Base-by-base conservation (phyloP, 1,140 invertebrate species). In the Drosophila ironensis region DNA sequence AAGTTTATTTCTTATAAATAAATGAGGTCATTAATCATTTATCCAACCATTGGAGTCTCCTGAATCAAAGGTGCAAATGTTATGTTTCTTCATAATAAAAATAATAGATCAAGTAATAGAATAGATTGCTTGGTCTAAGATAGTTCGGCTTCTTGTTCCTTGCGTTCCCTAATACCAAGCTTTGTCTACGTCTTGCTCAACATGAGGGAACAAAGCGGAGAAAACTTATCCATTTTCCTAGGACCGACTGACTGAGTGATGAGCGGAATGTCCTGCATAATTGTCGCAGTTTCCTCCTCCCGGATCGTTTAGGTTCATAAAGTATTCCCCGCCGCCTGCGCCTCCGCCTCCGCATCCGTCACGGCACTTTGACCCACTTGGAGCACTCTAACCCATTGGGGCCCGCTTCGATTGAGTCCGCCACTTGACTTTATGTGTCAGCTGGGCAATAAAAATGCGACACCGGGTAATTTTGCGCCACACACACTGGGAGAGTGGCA, bases 401-500 rank as follows among this genome's bases (percentile, higher is more conserved):
- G 35, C 20, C 27, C 57, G 19, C 30, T 41, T 48, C 52, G 33
- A 57, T 48, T 56, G 61, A 42, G 51, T 44, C 33, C 38, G 11
- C 24, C 54, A 45, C 67, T 46, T 46, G 41, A 37, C 40, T 71
- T 71, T 71, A 71, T 71, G 67, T 71, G 68, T 71, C 68, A 71
- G 68, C 17, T 46, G 68, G 68, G 33, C 54, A 61, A 71, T 71
- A 71, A 71, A 71, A 70, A 70, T 59, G 64, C 53, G 67, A 47
- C 57, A 68, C 64, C 63, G 25, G 53, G 46, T 46, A 66, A 60
- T 66, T 66, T 66, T 50, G 27, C 37, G 54, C 44, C 60, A 44
- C 60, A 47, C 28, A 66, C 11, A 41, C 20, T 9, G 27, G 11
- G 5, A 11, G 6, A 17, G 17, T 7, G 24, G 14, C n/a, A 24